Percentiles rank a stretch among this genome's conserved stretches.
phyloP scores from a whole-genome alignment of 2,113 vertebrate genomes.

The Hiodon tergisus region DNA sequence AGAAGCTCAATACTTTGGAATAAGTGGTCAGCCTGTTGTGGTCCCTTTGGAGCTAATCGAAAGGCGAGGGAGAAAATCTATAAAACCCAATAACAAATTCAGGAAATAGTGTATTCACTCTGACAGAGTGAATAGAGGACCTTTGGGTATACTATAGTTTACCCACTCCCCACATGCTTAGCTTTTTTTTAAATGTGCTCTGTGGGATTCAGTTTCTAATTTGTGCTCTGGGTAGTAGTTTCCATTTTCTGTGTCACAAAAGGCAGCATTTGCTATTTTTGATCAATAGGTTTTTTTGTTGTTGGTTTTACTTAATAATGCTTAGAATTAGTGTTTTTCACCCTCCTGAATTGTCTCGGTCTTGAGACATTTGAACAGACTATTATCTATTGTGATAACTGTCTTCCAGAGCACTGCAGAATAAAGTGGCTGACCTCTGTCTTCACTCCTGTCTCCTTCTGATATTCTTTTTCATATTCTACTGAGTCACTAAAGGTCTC shows the following conservation, averaged over 20 bases:
- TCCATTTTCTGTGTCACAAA: neutral
- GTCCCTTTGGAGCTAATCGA: slow-evolving; percentile 33
- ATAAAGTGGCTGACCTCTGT: neutral
- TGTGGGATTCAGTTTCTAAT: neutral
- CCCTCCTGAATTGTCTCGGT: neutral
- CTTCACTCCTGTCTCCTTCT: neutral
- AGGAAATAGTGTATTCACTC: slow-evolving; percentile 33
- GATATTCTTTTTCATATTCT: neutral
- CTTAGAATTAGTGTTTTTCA: neutral
- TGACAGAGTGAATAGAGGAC: slow-evolving; percentile 18
- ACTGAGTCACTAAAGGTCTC: neutral
- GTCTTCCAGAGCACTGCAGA: neutral
- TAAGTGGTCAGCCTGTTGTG: slow-evolving; percentile 17
- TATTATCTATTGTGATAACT: neutral
- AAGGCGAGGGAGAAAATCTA: slow-evolving; percentile 31
- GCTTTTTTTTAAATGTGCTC: neutral
- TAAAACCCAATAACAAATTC: slow-evolving; percentile 32
- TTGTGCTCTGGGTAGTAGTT: neutral
- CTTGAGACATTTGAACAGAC: neutral
- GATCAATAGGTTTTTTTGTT: neutral
- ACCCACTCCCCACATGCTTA: neutral
- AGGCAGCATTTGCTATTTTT: neutral
- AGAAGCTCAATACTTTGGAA: slow-evolving; percentile 26
- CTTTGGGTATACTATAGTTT: slow-evolving; percentile 19
- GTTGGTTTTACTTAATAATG: neutral